Conservation (phyloP, 2,113 vertebrate genomes). For the Empidonax traillii region DNA sequence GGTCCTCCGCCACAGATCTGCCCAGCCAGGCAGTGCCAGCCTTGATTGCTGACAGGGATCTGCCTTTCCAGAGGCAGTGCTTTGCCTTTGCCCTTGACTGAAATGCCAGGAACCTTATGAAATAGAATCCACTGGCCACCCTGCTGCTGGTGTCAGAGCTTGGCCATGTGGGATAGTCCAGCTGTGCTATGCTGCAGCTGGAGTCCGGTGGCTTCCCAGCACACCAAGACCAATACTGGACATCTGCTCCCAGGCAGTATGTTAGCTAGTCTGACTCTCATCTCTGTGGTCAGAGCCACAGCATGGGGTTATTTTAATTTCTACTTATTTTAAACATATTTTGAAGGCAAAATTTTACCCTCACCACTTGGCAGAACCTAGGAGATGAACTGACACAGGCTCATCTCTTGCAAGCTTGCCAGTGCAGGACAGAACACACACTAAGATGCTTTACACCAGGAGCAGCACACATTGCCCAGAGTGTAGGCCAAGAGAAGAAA, state of each 20-base stretch:
- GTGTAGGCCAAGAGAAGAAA: not conserved
- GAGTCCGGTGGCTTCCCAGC: not conserved
- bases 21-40: not conserved
- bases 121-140: not conserved
- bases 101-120: not conserved
- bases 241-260: constrained; percentile 18
- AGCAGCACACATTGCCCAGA: not conserved
- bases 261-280: constrained; percentile 6
- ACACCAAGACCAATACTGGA: not conserved
- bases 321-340: constrained; percentile 28
- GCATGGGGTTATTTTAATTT: constrained; percentile 5
- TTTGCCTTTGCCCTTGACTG: not conserved
- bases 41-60: rapidly evolving
- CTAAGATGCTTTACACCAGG: not conserved
- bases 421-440: not conserved
- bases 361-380: not conserved
- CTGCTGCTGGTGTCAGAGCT: not conserved
- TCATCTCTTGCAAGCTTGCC: not conserved
- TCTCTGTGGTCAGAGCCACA: constrained; percentile 28
- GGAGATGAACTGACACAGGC: not conserved
- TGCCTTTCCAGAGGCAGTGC: not conserved
- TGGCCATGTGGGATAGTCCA: not conserved
- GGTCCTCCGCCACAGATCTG: not conserved
- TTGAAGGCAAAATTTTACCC: constrained; percentile 4
- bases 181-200: not conserved